These are phyloP conservation scores for Tetanocera ferruginea DNA, from an alignment of 2,888 invertebrate species.

Conservation along the genomic window DNA sequence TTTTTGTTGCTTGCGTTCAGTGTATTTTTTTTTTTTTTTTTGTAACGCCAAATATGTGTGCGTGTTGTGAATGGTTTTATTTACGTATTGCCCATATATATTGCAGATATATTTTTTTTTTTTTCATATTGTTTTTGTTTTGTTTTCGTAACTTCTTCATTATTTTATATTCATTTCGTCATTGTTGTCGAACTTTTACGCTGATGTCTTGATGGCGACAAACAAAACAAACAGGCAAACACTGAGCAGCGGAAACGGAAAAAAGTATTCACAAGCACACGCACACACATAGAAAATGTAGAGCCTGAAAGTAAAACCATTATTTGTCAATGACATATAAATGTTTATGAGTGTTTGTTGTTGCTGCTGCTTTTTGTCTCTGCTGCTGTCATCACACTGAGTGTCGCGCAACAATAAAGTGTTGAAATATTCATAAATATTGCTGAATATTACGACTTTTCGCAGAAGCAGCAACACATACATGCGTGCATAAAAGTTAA, in stretches of 20 bases:
- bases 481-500: neutral
- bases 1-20: too few relatives aligned
- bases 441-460: neutral
- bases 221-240: neutral
- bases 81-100: too few relatives aligned
- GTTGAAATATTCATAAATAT: conserved; percentile 16
- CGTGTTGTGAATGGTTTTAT: too few relatives aligned
- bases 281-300: neutral
- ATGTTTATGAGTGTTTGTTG: conserved; percentile 9
- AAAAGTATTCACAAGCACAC: neutral
- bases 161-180: too few relatives aligned
- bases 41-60: too few relatives aligned
- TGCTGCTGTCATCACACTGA: neutral
- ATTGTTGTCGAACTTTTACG: neutral
- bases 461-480: neutral
- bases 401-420: conserved; percentile 1
- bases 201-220: neutral
- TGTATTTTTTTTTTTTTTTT: too few relatives aligned
- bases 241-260: neutral
- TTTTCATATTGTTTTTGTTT: too few relatives aligned
- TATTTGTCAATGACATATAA: conserved; percentile 7
- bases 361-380: neutral
- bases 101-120: too few relatives aligned
- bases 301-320: conserved; percentile 1
- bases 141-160: too few relatives aligned